Evolutionary conservation across 2,113 vertebrate species (phyloP), one percentile per base, ranked within the genome.

Genomic region (Phainopepla nitens): DNA sequence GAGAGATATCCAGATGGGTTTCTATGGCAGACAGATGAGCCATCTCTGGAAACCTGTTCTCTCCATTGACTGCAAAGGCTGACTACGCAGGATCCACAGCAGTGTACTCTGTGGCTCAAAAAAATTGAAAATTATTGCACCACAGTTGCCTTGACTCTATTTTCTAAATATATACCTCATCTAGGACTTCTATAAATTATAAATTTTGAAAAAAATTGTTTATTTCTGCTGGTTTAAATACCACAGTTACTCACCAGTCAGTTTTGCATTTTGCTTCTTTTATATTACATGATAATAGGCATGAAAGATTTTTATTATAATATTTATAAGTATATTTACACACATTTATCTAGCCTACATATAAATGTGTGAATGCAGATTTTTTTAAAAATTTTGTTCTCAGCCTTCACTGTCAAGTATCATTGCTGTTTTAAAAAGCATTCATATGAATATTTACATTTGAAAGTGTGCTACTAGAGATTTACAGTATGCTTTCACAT

Each of bases 21-120:
- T 97, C 95, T 90, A 66, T 58, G 68, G 95, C 90, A 96, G 90
- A 88, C 76, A 96, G 90, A 88, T 90, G 82, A 96, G 76, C 79
- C 94, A 66, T 58, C 83, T 73, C 86, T 44, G 42, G 93, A 82
- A 93, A 75, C 64, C 79, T 83, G 50, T 51, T 93, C 76, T 45
- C 86, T 86, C 86, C 89, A 93, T 35, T 77, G 75, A 93, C 88
- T 90, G 89, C 78, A 82, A 84, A 87, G 78, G 49, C 88, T 94
- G 79, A 83, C 62, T 86, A 73, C 0, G 0, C 85, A 77, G 58
- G 79, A 92, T 73, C 82, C 79, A 69, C 88, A 90, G 92, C 58
- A 73, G 54, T 14, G 25, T 57, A 66, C 27, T 73, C 54, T 41
- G 51, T 11, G 2, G 54, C 79, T 87, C 71, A 81, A 83, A 95